Evolutionary conservation across 2,888 invertebrate species (phyloP).

Genomic region (Stomorhina lunata): DNA sequence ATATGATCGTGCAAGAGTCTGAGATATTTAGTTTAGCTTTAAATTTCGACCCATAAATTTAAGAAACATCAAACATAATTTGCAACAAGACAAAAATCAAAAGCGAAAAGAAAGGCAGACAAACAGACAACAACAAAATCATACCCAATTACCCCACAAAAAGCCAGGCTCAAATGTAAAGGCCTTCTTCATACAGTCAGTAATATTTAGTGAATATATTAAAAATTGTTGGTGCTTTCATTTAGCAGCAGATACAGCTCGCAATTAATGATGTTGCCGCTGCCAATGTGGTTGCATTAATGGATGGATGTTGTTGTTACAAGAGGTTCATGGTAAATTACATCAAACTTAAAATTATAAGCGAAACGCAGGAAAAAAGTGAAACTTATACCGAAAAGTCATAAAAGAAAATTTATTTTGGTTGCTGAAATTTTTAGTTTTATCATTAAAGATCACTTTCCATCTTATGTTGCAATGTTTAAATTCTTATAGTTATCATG

Average conservation of each 20-base stretch:
- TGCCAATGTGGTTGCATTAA: not conserved
- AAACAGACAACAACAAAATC: too few relatives aligned
- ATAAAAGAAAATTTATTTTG: slow-evolving; percentile 19
- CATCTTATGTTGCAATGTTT: not conserved
- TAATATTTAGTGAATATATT: not conserved
- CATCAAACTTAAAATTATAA: slow-evolving; percentile 42
- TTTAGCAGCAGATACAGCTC: not conserved
- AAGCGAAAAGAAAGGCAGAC: too few relatives aligned
- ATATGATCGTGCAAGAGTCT: slow-evolving; percentile 13
- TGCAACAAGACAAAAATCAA: too few relatives aligned
- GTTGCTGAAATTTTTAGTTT: not conserved
- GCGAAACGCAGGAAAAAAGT: slow-evolving; percentile 62
- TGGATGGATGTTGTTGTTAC: slow-evolving; percentile 17
- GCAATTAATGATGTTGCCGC: slow-evolving; percentile 13
- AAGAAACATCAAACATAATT: too few relatives aligned
- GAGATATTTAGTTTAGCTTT: too few relatives aligned
- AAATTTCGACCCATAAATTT: not conserved
- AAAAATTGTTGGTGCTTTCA: not conserved
- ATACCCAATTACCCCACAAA: too few relatives aligned
- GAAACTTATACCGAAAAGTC: slow-evolving; percentile 62
- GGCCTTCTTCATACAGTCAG: not conserved
- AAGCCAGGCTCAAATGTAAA: too few relatives aligned
- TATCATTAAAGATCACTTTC: slow-evolving; percentile 37
- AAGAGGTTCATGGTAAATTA: slow-evolving; percentile 68
- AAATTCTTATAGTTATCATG: slow-evolving; percentile 8